These are phyloP conservation scores for Tangara arthus DNA, from an alignment of 2,797 vertebrate genomes.

Conservation along the genomic window DNA sequence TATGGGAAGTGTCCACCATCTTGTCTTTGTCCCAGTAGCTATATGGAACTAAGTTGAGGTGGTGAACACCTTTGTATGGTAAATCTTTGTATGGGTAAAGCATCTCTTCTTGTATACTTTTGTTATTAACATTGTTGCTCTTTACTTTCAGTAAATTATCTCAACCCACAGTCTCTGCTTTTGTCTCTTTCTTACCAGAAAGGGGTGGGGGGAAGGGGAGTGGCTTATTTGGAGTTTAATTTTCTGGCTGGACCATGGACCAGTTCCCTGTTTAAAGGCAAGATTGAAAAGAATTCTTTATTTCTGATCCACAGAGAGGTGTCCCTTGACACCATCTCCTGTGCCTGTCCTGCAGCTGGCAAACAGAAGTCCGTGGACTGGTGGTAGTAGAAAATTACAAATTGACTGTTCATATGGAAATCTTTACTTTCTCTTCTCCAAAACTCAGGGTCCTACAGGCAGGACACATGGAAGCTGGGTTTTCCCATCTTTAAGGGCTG, in stretches of 20 bases:
- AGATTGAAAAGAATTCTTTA: background rate
- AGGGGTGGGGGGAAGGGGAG: background rate
- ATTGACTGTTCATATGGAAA: background rate
- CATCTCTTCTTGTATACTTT: background rate
- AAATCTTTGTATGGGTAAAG: background rate
- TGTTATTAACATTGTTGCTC: background rate
- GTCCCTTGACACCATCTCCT: background rate
- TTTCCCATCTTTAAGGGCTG: background rate
- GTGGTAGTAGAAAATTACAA: background rate
- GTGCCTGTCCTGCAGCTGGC: background rate
- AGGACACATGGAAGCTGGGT: background rate
- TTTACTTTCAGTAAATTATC: background rate
- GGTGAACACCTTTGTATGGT: background rate
- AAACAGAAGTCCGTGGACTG: background rate
- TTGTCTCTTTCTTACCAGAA: background rate
- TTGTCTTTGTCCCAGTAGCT: background rate
- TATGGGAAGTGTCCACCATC: fast-evolving
- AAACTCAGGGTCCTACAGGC: background rate
- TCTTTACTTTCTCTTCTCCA: background rate
- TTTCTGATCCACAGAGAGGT: background rate
- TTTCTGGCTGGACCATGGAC: background rate
- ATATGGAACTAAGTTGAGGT: background rate
- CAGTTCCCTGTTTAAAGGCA: background rate
- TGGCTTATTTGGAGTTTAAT: background rate
- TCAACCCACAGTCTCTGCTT: background rate